Evolutionary conservation across 1,140 invertebrate species (phyloP), one percentile per base, ranked within the genome.

Genomic region (Leptinotarsa defecta): DNA sequence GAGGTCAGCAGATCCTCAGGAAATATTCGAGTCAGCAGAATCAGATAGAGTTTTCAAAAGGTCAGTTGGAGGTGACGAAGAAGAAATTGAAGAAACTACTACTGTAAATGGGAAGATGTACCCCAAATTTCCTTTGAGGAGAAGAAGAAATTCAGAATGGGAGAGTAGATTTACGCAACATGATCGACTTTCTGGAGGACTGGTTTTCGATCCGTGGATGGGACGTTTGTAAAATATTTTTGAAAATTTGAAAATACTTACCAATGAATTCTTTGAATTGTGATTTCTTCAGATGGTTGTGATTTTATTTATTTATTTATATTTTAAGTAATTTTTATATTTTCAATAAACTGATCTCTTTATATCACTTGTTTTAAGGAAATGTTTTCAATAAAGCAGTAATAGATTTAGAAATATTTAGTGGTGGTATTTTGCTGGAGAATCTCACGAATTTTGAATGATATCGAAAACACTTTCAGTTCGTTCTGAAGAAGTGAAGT

Each of bases 241-340:
- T 5, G 17, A 57, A 5, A 19, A n/a, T 15, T 17, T 5, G 0
- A 4, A 57, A 19, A 57, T 3, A 57, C 0, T 57, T 13, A 0
- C 8, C 6, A 43, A 43, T 43, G 8, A 2, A 11, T 43, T 43
- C 17, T 57, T 57, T 19, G 52, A 57, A 17, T 57, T 57, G 52
- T 57, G 52, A 57, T 57, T 57, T 15, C 3, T 43, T 57, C 52
- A 5, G 52, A 57, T 57, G 52, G 52, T 57, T 57, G 52, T 57
- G 52, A 57, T 57, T 57, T 15, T 57, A n/a, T 70, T 34, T 70
- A 43, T 70, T 70, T 70, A 48, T 70, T 22, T 48, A 27, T 69
- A 20, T 15, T 6, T 13, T 0, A 70, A 13, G 4, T n/a, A 20
- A 65, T 13, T 65, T 65, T 65, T 65, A 65, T 65, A 57, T 57